phyloP scores from a whole-genome alignment of 2,113 vertebrate genomes.

The Echinops telfairi region DNA sequence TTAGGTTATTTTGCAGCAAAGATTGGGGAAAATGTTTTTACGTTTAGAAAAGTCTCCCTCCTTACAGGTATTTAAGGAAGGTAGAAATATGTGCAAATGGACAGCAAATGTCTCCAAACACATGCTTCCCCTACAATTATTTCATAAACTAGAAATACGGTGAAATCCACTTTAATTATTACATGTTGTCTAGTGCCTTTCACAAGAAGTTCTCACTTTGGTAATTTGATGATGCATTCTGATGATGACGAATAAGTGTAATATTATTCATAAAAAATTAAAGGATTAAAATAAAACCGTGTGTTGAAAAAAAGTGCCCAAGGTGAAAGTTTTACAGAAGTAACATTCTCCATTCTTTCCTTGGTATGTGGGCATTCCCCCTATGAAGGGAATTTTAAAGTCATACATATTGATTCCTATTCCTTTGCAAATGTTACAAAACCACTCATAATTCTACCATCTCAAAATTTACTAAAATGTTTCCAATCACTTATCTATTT shows the following conservation, averaged over 20 bases:
- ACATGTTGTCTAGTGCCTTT: slow-evolving; percentile 7
- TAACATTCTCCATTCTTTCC: neutral
- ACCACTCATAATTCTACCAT: neutral
- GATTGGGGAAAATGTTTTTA: too few species aligned
- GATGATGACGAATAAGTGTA: slow-evolving; percentile 60
- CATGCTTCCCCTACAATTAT: neutral
- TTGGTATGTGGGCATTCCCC: neutral
- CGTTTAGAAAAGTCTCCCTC: neutral
- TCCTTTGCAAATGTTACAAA: slow-evolving; percentile 27
- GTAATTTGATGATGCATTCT: slow-evolving; percentile 58
- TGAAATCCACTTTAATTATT: slow-evolving; percentile 21
- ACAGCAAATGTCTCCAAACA: neutral
- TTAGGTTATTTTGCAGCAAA: neutral
- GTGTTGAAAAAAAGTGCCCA: slow-evolving; percentile 25
- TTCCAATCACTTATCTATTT: neutral
- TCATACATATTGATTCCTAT: neutral
- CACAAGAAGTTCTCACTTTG: slow-evolving; percentile 5
- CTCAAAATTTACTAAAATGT: neutral
- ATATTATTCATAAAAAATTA: slow-evolving; percentile 54
- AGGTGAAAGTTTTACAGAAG: slow-evolving; percentile 54
- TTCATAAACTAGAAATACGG: neutral
- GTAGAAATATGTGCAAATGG: neutral
- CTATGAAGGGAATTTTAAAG: slow-evolving; percentile 29
- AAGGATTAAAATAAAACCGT: slow-evolving; percentile 26
- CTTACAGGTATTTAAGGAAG: neutral